Conservation (phyloP, 1,140 invertebrate genomes). For the Thaumetopoea pityocampa region DNA sequence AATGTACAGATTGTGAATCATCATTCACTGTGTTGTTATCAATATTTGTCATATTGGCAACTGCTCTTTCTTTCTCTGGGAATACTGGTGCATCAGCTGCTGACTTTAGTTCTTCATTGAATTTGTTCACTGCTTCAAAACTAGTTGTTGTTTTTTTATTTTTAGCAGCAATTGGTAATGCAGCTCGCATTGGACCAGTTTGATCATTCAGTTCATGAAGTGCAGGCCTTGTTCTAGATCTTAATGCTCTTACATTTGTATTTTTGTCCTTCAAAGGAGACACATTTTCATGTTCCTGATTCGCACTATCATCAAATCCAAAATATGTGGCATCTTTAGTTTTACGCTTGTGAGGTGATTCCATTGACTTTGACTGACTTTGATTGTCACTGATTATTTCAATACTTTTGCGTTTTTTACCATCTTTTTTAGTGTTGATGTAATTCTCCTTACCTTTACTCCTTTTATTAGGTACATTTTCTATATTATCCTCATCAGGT, state of each 20-base stretch:
- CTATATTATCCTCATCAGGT: slow-evolving; percentile 6
- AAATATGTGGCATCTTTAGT: slow-evolving; percentile 50
- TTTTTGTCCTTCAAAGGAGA: slow-evolving; percentile 41
- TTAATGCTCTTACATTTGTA: slow-evolving; percentile 25
- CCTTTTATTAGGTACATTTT: too few species aligned
- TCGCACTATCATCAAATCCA: slow-evolving; percentile 63
- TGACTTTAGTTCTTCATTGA: slow-evolving; percentile 47
- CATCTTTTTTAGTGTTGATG: slow-evolving; percentile 18
- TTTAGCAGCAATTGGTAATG: slow-evolving; percentile 37
- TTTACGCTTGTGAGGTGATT: slow-evolving; percentile 31
- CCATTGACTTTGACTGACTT: too few species aligned
- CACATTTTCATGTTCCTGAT: slow-evolving; percentile 53
- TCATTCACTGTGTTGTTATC: slow-evolving; percentile 29
- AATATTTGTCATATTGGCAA: slow-evolving; percentile 18
- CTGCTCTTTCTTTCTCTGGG: slow-evolving; percentile 23
- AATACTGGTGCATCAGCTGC: slow-evolving; percentile 46
- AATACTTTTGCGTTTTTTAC: slow-evolving; percentile 16
- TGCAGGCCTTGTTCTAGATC: slow-evolving; percentile 35
- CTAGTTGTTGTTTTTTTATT: slow-evolving; percentile 31
- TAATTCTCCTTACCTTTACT: too few species aligned
- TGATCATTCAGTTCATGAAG: slow-evolving; percentile 49
- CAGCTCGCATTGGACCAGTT: slow-evolving; percentile 36
- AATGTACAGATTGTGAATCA: slow-evolving; percentile 53
- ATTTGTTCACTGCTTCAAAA: slow-evolving; percentile 36
- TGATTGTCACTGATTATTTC: slow-evolving; percentile 20